Base-by-base conservation (phyloP, 2,888 invertebrate genomes). In the Saturnia pavonia region DNA sequence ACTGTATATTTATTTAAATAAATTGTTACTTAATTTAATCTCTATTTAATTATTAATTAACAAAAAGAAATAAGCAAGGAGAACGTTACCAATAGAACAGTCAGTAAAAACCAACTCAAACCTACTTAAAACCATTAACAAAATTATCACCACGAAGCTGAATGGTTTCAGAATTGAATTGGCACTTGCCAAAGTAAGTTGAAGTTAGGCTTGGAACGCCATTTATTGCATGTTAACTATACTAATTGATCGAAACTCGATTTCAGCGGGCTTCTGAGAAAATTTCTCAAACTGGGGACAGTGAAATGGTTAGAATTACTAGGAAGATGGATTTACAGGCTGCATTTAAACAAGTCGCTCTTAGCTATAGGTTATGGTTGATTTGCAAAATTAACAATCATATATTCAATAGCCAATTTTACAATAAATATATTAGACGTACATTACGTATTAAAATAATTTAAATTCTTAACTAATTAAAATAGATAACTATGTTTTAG, bases 161-260 rank as follows among this genome's bases (percentile, higher is more conserved):
- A 68, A 71, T 68, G 65, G 51, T 25, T 34, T 65, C 79, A 73
- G 85, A 90, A 89, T 91, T 88, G 83, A 88, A 90, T 91, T 86
- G 88, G 81, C 88, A 89, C 87, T 89, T 84, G 76, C 74, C 74
- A 83, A 91, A 91, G 88, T 85, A 88, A 90, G 88, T 91, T 91
- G 85, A 78, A 82, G 81, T 84, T 84, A 80, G 83, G 82, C 81
- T 80, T 81, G 79, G 82, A 78, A 80, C 85, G 84, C 85, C 87
- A 88, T 90, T 91, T 91, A 91, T 90, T 89, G 90, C 89, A 89
- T 90, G 89, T 88, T 90, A 90, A 91, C 88, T 85, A 88, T 83
- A 87, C 84, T 91, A 91, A 91, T 90, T 89, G 86, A 90, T 88
- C 78, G 88, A 78, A 89, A 88, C 83, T 88, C 85, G 79, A 87